These are phyloP conservation scores for Gavia stellata DNA, from an alignment of 2,113 vertebrate species.

Conservation along the genomic window DNA sequence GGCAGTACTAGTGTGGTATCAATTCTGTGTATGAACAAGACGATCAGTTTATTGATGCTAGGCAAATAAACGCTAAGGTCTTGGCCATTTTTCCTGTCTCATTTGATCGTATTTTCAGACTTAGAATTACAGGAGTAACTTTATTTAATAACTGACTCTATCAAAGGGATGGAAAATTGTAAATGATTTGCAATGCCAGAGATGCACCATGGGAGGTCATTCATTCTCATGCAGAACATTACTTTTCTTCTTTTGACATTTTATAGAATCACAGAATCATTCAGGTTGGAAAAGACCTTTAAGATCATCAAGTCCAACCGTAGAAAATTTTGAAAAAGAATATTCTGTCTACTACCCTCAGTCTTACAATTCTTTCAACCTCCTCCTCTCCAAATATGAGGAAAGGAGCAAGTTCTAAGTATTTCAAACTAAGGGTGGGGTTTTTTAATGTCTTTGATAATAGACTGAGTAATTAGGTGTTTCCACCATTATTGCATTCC, in stretches of 20 bases:
- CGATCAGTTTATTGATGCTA: accelerated
- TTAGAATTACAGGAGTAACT: not conserved
- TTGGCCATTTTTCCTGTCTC: not conserved
- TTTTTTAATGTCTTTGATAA: not conserved
- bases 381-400: not conserved
- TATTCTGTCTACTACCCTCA: not conserved
- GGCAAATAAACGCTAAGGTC: accelerated
- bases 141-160: not conserved
- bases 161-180: not conserved
- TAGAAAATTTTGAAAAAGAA: not conserved
- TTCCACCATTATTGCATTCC: not conserved
- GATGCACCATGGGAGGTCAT: not conserved
- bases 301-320: too few species aligned
- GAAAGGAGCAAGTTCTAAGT: not conserved
- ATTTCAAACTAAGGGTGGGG: not conserved
- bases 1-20: accelerated
- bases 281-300: too few species aligned
- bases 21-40: accelerated
- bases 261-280: too few species aligned
- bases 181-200: not conserved
- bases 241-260: not conserved
- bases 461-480: not conserved
- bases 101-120: not conserved
- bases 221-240: not conserved
- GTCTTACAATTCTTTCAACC: not conserved